Conservation (phyloP, 2,797 vertebrate species). For the Balearica regulorum region DNA sequence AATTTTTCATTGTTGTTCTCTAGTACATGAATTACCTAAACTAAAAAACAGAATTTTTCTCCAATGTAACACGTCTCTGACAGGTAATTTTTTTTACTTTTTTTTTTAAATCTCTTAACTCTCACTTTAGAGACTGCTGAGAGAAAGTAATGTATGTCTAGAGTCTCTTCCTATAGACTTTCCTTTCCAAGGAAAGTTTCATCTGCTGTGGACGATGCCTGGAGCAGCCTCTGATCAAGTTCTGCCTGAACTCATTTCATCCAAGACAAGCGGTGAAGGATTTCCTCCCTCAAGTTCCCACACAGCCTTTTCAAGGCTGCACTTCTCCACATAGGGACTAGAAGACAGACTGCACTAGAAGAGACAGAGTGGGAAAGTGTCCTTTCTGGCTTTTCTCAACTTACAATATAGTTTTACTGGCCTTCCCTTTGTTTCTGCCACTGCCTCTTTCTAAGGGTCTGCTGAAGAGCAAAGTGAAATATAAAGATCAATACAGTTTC, state of each 20-base stretch:
- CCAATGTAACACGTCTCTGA: neutral
- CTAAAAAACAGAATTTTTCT: neutral
- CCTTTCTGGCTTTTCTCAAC: neutral
- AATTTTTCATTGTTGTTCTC: conserved; percentile 29
- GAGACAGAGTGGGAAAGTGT: neutral
- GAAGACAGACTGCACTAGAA: neutral
- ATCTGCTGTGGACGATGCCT: neutral
- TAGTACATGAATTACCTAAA: neutral
- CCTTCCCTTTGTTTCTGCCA: neutral
- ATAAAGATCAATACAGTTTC: neutral
- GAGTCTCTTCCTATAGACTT: neutral
- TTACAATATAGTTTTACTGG: neutral
- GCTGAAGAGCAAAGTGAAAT: neutral
- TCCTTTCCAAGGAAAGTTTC: neutral
- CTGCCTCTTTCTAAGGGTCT: neutral
- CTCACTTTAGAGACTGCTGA: neutral
- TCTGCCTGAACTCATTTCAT: neutral
- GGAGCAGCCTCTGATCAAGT: neutral
- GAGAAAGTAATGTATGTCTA: neutral
- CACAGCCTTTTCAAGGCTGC: neutral
- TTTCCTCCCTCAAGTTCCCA: neutral
- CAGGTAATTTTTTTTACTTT: neutral
- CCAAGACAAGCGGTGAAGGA: neutral
- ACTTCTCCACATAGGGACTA: neutral
- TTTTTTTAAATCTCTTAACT: neutral